Evolutionary conservation across 1,140 invertebrate genomes (phyloP).

Genomic region (Platyura marginata): DNA sequence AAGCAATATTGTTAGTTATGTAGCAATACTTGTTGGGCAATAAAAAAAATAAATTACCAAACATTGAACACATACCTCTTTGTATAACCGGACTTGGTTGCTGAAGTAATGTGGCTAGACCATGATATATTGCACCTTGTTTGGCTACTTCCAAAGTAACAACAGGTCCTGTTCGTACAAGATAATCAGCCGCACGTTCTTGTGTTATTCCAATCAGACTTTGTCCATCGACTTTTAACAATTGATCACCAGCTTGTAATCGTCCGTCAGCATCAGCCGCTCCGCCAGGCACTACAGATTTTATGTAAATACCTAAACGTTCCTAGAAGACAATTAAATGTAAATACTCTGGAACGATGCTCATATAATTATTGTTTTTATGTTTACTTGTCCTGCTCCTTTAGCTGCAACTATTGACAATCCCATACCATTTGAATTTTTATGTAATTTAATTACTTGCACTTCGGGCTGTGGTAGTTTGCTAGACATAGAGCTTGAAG

Average conservation of each 20-base stretch:
- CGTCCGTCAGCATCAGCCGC: slow-evolving; percentile 88
- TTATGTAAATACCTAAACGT: slow-evolving; percentile 90
- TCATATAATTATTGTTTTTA: no score
- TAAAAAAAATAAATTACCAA: not conserved
- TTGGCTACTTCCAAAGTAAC: slow-evolving; percentile 94
- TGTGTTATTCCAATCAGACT: slow-evolving; percentile 93
- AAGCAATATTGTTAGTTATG: not conserved
- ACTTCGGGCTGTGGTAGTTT: slow-evolving; percentile 38
- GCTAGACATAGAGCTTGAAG: slow-evolving; percentile 32
- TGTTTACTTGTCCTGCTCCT: slow-evolving; percentile 26
- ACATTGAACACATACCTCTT: slow-evolving; percentile 39
- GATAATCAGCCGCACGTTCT: slow-evolving; percentile 89
- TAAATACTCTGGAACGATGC: no score
- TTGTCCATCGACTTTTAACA: slow-evolving; percentile 92
- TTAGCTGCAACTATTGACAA: slow-evolving; percentile 86
- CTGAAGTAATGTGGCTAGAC: slow-evolving; percentile 79
- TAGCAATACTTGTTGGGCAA: no score
- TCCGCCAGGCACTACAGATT: slow-evolving; percentile 89
- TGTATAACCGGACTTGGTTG: slow-evolving; percentile 73
- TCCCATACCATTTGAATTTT: slow-evolving; percentile 82
- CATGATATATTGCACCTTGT: slow-evolving; percentile 90
- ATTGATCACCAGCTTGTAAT: slow-evolving; percentile 90
- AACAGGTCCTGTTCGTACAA: slow-evolving; percentile 81
- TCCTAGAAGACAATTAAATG: no score
- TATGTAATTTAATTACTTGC: slow-evolving; percentile 75